phyloP scores from a whole-genome alignment of 2,888 invertebrate genomes.

The Mylabris sibirica region DNA sequence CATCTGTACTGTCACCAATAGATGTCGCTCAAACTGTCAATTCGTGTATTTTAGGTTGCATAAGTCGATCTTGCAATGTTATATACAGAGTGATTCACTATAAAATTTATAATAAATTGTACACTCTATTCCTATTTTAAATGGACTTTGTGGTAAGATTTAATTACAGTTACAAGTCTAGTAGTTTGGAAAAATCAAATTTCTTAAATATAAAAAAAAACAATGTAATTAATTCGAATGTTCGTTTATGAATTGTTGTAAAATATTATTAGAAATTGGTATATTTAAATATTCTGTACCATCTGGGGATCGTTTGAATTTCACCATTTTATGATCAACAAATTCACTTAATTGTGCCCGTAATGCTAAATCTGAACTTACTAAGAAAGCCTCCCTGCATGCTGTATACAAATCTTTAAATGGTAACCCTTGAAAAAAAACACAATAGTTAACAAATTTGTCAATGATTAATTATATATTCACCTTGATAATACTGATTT shows the following conservation, averaged over 20 bases:
- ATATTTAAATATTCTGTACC: constrained; percentile 84
- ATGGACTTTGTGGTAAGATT: too few species aligned
- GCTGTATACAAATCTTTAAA: constrained; percentile 87
- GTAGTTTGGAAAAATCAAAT: too few species aligned
- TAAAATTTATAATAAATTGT: too few species aligned
- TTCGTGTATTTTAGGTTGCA: not conserved
- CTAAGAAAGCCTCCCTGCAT: constrained; percentile 88
- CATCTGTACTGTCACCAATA: not conserved
- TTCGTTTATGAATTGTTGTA: constrained; percentile 81
- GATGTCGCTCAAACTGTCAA: not conserved
- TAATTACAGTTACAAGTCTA: too few species aligned
- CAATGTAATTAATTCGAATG: constrained; percentile 48
- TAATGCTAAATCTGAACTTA: constrained; percentile 90
- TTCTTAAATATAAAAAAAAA: too few species aligned
- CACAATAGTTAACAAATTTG: constrained; percentile 5
- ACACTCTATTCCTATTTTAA: too few species aligned
- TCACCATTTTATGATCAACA: constrained; percentile 91
- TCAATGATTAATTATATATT: constrained; percentile 15
- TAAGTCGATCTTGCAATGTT: not conserved
- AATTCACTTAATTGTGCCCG: constrained; percentile 94
- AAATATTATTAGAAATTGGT: constrained; percentile 75
- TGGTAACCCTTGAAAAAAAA: constrained; percentile 75
- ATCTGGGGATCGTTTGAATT: constrained; percentile 78
- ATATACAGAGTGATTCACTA: too few species aligned
- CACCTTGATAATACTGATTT: constrained; percentile 78